Evolutionary conservation across 2,888 invertebrate genomes (phyloP).

Genomic region (Microctonus hyperodae): DNA sequence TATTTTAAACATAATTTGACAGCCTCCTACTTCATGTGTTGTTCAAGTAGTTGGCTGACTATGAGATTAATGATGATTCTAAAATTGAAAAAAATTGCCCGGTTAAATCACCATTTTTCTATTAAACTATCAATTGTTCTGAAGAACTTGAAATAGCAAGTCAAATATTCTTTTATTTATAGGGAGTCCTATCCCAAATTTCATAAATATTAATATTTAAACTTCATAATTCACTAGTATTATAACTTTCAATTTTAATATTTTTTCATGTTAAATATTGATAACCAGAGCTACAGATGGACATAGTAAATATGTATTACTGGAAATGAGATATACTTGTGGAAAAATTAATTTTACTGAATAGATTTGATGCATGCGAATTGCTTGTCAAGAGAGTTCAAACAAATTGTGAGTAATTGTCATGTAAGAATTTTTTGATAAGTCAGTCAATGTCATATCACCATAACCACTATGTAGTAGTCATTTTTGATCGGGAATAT

Average conservation of each 20-base stretch:
- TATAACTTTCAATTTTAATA: background rate
- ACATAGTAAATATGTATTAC: background rate
- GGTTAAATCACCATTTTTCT: conserved; percentile 37
- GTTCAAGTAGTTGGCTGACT: conserved; percentile 16
- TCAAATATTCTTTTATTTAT: conserved; percentile 24
- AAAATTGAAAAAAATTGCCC: conserved; percentile 12
- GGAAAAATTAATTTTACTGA: conserved; percentile 11
- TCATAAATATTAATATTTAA: conserved; percentile 5
- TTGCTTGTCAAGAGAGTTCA: background rate
- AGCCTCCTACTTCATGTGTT: conserved; percentile 30
- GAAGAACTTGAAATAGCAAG: conserved; percentile 25
- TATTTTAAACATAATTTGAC: conserved; percentile 7
- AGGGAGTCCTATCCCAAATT: conserved; percentile 4
- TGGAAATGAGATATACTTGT: background rate
- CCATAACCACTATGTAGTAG: conserved; percentile 43
- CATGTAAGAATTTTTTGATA: conserved; percentile 15
- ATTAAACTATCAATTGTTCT: conserved; percentile 37
- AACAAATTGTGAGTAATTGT: background rate
- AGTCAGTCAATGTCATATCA: conserved; percentile 49
- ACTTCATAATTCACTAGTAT: conserved; percentile 10
- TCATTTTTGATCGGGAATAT: conserved; percentile 44
- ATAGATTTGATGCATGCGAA: background rate
- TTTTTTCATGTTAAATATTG: background rate
- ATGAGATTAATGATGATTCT: conserved; percentile 12
- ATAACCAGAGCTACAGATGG: background rate